Evolutionary conservation across 2,113 vertebrate species (phyloP).

Genomic region (Athene noctua): DNA sequence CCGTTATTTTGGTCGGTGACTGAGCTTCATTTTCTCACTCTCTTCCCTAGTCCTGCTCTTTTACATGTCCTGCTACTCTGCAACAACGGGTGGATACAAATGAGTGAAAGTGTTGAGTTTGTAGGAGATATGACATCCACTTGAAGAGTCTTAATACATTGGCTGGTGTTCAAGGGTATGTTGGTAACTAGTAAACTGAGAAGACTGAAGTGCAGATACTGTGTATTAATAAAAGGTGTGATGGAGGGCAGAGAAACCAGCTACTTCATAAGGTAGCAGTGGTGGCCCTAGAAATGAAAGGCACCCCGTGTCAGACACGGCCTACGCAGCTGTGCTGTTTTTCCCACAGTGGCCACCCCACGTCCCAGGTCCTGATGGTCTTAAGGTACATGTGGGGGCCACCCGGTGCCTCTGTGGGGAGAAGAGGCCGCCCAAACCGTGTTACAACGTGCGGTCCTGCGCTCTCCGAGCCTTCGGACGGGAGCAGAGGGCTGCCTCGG

Average conservation of each 20-base stretch:
- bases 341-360: accelerated
- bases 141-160: not conserved
- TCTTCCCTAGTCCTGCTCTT: not conserved
- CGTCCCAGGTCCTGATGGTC: not conserved
- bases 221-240: not conserved
- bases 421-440: not conserved
- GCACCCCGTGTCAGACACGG: accelerated
- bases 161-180: not conserved
- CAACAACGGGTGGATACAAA: not conserved
- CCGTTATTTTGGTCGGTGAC: not conserved
- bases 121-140: not conserved
- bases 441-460: accelerated
- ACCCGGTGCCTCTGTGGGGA: accelerated
- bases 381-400: not conserved
- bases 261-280: accelerated
- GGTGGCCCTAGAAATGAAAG: not conserved
- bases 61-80: accelerated
- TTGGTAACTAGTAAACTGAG: not conserved
- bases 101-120: not conserved
- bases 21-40: not conserved
- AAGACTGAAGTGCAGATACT: not conserved
- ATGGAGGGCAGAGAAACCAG: not conserved
- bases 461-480: accelerated
- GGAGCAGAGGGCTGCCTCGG: not conserved
- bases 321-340: accelerated